Evolutionary conservation across 1,140 invertebrate species (phyloP).

Genomic region (Aphelinus certus): DNA sequence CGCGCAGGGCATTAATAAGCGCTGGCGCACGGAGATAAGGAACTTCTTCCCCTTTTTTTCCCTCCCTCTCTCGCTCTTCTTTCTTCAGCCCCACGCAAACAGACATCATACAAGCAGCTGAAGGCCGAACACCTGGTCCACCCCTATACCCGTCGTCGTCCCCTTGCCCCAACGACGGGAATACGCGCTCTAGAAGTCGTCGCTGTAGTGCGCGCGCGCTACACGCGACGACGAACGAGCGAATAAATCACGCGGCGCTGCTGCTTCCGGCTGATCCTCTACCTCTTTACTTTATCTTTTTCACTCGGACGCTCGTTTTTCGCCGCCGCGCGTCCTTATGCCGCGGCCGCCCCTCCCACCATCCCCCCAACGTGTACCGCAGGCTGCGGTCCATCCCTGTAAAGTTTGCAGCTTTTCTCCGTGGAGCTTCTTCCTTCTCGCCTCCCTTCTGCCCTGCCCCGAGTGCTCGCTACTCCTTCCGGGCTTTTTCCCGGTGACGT

Average conservation of each 20-base stretch:
- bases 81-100: too few species aligned
- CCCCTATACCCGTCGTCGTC: too few species aligned
- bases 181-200: too few species aligned
- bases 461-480: too few species aligned
- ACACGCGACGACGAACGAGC: conserved; percentile 33
- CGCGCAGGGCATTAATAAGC: conserved; percentile 15
- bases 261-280: conserved; percentile 28
- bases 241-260: conserved; percentile 40
- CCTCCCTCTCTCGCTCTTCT: background rate
- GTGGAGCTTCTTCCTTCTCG: too few species aligned
- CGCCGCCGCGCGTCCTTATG: conserved; percentile 8
- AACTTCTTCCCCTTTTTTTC: conserved; percentile 18
- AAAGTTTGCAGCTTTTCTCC: too few species aligned
- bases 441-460: too few species aligned
- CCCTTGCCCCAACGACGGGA: too few species aligned
- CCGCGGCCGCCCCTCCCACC: conserved; percentile 21
- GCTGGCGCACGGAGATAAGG: background rate
- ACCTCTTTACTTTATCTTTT: conserved; percentile 4
- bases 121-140: too few species aligned
- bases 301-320: conserved; percentile 29
- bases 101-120: too few species aligned
- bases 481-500: too few species aligned
- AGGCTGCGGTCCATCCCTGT: too few species aligned
- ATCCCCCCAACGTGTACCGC: background rate
- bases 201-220: background rate